Evolutionary conservation across 2,113 vertebrate genomes (phyloP).

Genomic region (Copsychus sechellarum): DNA sequence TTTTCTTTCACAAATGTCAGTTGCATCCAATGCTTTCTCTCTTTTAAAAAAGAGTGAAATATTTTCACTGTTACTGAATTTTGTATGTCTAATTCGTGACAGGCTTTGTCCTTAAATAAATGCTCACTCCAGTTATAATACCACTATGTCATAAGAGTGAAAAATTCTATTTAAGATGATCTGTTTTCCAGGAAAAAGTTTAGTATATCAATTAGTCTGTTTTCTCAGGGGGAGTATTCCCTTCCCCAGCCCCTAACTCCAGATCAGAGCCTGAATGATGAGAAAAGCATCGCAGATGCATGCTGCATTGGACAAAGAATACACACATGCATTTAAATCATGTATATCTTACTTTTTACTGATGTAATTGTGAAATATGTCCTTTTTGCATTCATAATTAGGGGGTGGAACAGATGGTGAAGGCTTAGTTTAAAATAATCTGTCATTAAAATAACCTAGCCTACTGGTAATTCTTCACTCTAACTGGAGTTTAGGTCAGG

Average conservation of each 20-base stretch:
- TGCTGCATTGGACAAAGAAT: constrained; percentile 73
- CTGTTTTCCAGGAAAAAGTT: constrained; percentile 45
- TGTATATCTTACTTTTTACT: constrained; percentile 81
- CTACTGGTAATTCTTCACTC: constrained; percentile 81
- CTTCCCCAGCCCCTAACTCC: neutral
- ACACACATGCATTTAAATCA: constrained; percentile 79
- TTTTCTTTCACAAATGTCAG: neutral
- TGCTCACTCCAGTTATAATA: constrained; percentile 40
- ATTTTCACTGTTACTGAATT: constrained; percentile 6
- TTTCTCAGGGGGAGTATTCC: constrained; percentile 25
- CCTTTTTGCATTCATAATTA: constrained; percentile 84
- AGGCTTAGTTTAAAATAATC: constrained; percentile 84
- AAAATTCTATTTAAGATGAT: constrained; percentile 66
- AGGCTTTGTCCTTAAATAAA: constrained; percentile 47
- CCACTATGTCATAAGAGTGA: constrained; percentile 39
- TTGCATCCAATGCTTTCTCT: neutral
- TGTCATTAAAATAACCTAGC: constrained; percentile 82
- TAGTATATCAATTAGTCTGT: constrained; percentile 44
- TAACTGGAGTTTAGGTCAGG: constrained; percentile 79
- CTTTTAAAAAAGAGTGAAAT: neutral
- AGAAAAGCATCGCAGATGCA: constrained; percentile 75
- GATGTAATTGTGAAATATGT: constrained; percentile 86
- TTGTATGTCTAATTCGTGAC: constrained; percentile 4
- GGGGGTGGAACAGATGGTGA: constrained; percentile 83
- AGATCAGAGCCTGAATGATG: constrained; percentile 52